Percentiles rank a stretch among this genome's conserved stretches.
These are phyloP conservation scores for Syrmaticus mikado DNA, from an alignment of 2,113 vertebrate species.

Conservation along the genomic window DNA sequence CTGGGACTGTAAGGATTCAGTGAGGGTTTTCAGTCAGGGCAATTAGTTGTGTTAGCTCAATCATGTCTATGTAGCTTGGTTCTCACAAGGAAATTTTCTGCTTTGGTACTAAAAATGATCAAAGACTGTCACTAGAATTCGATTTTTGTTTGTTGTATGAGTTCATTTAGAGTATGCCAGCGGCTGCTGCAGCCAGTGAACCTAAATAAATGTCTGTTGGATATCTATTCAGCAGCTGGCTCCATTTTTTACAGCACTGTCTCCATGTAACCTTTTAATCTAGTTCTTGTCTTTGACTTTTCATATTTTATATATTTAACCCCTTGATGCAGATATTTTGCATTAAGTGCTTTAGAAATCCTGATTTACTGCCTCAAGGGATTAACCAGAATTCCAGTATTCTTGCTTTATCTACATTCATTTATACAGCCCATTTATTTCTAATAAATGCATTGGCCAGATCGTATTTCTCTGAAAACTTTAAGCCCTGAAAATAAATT, in stretches of 20 bases:
- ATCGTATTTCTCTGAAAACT: slow-evolving; percentile 58
- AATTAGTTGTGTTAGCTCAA: slow-evolving; percentile 35
- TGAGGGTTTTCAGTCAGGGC: neutral
- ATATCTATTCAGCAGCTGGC: slow-evolving; percentile 55
- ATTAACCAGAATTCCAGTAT: slow-evolving; percentile 56
- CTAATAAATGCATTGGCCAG: slow-evolving; percentile 52
- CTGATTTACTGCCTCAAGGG: slow-evolving; percentile 54
- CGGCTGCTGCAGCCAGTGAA: neutral
- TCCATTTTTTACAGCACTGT: neutral
- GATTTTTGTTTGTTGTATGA: slow-evolving; percentile 18
- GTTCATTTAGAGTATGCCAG: slow-evolving; percentile 46
- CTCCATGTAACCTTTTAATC: slow-evolving; percentile 46
- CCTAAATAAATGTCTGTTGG: slow-evolving; percentile 54
- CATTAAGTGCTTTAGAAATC: slow-evolving; percentile 60
- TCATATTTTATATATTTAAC: slow-evolving; percentile 62
- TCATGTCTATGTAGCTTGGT: neutral
- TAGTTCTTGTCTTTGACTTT: slow-evolving; percentile 59
- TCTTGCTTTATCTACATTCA: slow-evolving; percentile 53
- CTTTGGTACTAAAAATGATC: slow-evolving; percentile 31
- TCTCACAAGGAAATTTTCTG: slow-evolving; percentile 17
- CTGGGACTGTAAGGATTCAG: neutral
- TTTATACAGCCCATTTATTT: slow-evolving; percentile 64
- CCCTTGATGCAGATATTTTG: slow-evolving; percentile 66
- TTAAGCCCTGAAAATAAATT: slow-evolving; percentile 52
- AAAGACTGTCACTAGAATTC: slow-evolving; percentile 1